Evolutionary conservation across 2,113 vertebrate genomes (phyloP).

Genomic region (Silurus meridionalis): DNA sequence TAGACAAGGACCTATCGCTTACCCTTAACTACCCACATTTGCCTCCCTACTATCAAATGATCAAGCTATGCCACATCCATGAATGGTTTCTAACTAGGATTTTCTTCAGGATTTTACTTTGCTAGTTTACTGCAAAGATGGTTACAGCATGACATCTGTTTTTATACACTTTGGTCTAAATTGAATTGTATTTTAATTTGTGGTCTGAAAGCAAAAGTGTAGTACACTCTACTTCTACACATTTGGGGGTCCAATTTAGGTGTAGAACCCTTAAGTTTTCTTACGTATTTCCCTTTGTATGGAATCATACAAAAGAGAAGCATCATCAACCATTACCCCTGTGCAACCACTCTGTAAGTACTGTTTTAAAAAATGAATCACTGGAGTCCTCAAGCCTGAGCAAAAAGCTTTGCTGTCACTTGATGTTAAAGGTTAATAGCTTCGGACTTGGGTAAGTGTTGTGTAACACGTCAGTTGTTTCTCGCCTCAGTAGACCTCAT

Average conservation of each 20-base stretch:
- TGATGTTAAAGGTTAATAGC: neutral
- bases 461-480: constrained; percentile 25
- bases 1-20: neutral
- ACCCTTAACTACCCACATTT: neutral
- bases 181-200: neutral
- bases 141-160: neutral
- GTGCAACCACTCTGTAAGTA: neutral
- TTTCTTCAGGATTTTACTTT: neutral
- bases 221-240: neutral
- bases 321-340: neutral
- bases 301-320: neutral
- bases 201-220: neutral
- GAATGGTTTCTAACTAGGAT: neutral
- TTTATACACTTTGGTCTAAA: neutral
- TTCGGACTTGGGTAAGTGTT: constrained; percentile 27
- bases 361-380: neutral
- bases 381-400: constrained; percentile 15
- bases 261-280: neutral
- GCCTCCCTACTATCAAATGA: neutral
- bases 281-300: neutral
- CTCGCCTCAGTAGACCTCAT: neutral
- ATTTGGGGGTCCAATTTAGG: neutral
- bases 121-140: neutral
- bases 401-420: constrained; percentile 3
- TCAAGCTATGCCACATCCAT: neutral